Evolutionary conservation across 2,888 invertebrate species (phyloP).

Genomic region (Copidosoma aretas): DNA sequence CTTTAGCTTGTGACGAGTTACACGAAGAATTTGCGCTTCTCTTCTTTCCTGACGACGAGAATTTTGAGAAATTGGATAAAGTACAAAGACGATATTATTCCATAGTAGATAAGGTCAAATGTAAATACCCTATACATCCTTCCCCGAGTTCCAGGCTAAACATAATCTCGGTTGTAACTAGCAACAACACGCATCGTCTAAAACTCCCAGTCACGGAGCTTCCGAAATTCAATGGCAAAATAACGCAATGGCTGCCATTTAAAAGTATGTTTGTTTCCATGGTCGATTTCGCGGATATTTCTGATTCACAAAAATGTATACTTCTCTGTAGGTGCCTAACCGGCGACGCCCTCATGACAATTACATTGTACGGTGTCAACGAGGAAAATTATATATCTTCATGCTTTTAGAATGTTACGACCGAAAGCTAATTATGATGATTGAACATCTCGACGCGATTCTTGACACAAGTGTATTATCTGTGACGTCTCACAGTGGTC

Average conservation of each 20-base stretch:
- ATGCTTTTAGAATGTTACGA: slow-evolving; percentile 37
- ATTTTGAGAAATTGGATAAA: no score
- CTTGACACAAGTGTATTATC: slow-evolving; percentile 25
- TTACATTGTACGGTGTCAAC: slow-evolving; percentile 24
- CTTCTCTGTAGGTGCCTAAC: slow-evolving; percentile 23
- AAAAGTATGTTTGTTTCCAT: neutral
- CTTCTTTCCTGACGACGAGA: no score
- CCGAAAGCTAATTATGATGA: slow-evolving; percentile 26
- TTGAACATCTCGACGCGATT: slow-evolving; percentile 36
- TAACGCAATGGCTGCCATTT: neutral
- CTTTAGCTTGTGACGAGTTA: no score
- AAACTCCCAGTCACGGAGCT: no score
- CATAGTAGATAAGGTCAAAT: no score
- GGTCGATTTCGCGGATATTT: slow-evolving; percentile 14
- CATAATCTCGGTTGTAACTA: no score
- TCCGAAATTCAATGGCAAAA: no score
- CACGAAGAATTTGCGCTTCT: no score
- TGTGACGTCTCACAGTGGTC: slow-evolving; percentile 24
- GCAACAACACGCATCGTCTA: no score
- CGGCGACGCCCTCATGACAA: slow-evolving; percentile 32
- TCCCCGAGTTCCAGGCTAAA: no score
- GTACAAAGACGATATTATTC: no score
- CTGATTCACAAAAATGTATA: slow-evolving; percentile 28
- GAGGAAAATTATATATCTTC: slow-evolving; percentile 36
- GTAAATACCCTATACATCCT: no score